Conservation (phyloP, 1,140 invertebrate species). For the Idris sp. region DNA sequence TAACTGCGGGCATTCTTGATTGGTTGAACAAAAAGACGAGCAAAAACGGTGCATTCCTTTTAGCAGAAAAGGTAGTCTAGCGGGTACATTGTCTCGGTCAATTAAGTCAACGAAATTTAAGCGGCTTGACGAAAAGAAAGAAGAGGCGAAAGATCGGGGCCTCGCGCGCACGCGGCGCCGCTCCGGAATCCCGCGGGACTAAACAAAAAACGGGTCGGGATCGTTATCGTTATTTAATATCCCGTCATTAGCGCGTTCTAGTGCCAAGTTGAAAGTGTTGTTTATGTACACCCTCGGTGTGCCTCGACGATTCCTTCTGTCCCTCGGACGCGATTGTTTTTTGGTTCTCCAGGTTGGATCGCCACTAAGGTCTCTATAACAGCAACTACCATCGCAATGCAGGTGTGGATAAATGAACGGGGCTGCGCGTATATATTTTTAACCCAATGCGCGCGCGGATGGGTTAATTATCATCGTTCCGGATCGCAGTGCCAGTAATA, state of each 20-base stretch:
- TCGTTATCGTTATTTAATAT: constrained; percentile 79
- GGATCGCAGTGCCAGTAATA: constrained; percentile 59
- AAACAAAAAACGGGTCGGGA: constrained; percentile 68
- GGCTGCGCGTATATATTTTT: constrained; percentile 40
- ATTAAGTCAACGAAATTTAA: constrained; percentile 74
- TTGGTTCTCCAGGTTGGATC: constrained; percentile 50
- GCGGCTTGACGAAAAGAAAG: constrained; percentile 34
- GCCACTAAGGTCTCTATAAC: constrained; percentile 52
- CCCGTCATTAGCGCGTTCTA: constrained; percentile 77
- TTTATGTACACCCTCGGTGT: constrained; percentile 72
- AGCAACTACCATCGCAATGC: constrained; percentile 55
- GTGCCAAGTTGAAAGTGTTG: constrained; percentile 72
- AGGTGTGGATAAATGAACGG: constrained; percentile 48
- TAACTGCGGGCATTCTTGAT: constrained; percentile 3
- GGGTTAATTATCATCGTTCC: constrained; percentile 74
- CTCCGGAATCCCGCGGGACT: constrained; percentile 45
- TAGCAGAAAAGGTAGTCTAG: constrained; percentile 67
- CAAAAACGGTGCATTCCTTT: constrained; percentile 52
- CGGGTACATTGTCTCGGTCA: constrained; percentile 69
- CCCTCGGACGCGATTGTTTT: constrained; percentile 37
- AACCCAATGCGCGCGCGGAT: constrained; percentile 56
- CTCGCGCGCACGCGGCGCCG: constrained; percentile 42
- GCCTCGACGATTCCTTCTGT: constrained; percentile 60
- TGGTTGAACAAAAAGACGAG: constrained; percentile 8
- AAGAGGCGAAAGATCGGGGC: constrained; percentile 16